Conservation (phyloP, 2,113 vertebrate genomes). For the Nibea albiflora region DNA sequence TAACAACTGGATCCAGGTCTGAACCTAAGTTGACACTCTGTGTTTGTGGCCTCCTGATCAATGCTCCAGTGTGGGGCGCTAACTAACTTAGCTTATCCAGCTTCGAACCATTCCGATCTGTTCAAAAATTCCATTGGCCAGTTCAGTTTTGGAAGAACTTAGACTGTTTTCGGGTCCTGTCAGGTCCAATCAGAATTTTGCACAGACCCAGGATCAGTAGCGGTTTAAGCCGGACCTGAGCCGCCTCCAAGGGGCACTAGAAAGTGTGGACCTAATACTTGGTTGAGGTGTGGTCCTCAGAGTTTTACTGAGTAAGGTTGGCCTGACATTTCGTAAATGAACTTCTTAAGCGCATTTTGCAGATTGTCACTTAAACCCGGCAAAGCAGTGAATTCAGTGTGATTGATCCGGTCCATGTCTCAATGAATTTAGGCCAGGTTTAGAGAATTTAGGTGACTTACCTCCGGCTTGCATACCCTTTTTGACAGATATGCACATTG, state of each 20-base stretch:
- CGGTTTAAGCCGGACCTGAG: neutral
- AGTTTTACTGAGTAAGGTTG: neutral
- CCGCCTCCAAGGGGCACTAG: neutral
- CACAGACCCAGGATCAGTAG: conserved; percentile 58
- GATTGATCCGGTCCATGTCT: conserved; percentile 10
- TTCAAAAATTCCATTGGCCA: neutral
- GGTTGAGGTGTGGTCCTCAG: conserved; percentile 19
- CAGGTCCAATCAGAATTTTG: conserved; percentile 58
- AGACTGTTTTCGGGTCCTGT: conserved; percentile 22
- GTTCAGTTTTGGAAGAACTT: conserved; percentile 10
- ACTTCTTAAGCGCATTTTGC: neutral
- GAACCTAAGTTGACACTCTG: too few relatives aligned
- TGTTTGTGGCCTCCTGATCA: neutral
- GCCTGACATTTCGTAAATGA: neutral
- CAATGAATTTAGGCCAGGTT: conserved; percentile 10
- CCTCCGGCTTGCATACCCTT: conserved; percentile 48
- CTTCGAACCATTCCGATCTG: neutral
- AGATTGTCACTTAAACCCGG: conserved; percentile 27
- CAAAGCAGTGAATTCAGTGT: neutral
- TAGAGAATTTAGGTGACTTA: conserved; percentile 30
- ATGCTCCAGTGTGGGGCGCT: neutral
- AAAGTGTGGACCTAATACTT: neutral
- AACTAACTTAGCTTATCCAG: neutral
- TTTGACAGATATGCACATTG: conserved; percentile 71
- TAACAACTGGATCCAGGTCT: neutral